phyloP scores from a whole-genome alignment of 1,140 invertebrate genomes.

The Pteromalus puparum region DNA sequence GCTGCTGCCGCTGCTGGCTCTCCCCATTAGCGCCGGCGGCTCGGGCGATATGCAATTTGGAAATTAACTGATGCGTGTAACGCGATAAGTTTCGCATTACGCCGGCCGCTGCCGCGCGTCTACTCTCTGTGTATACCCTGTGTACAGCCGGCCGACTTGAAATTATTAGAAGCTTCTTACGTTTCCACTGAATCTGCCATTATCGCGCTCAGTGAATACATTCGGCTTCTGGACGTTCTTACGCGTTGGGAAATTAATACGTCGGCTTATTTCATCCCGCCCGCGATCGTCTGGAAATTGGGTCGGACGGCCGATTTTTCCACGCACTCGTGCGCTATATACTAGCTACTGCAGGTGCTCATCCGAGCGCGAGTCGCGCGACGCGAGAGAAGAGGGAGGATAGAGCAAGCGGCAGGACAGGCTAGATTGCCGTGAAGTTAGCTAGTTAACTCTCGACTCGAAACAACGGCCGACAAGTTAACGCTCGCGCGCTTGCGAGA shows the following conservation, averaged over 20 bases:
- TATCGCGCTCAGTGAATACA: slow-evolving; percentile 12
- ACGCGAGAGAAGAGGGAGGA: slow-evolving; percentile 35
- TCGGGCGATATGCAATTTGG: slow-evolving; percentile 42
- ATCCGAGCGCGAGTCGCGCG: slow-evolving; percentile 22
- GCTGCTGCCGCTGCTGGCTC: not conserved
- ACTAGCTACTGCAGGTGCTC: too few species aligned
- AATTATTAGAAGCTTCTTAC: slow-evolving; percentile 50
- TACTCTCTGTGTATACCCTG: not conserved
- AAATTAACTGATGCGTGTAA: slow-evolving; percentile 49
- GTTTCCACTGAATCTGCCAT: slow-evolving; percentile 30
- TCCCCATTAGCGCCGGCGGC: slow-evolving; percentile 32
- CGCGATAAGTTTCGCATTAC: slow-evolving; percentile 48
- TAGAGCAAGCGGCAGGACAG: slow-evolving; percentile 29
- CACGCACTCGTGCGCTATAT: too few species aligned
- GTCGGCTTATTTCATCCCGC: too few species aligned
- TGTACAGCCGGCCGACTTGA: slow-evolving; percentile 3
- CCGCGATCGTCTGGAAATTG: too few species aligned
- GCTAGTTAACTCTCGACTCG: slow-evolving; percentile 67
- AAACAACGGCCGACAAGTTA: slow-evolving; percentile 71
- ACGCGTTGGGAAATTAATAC: too few species aligned
- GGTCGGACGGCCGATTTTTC: too few species aligned
- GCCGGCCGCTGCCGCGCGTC: not conserved
- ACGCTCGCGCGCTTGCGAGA: slow-evolving; percentile 29
- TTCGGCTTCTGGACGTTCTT: slow-evolving; percentile 17
- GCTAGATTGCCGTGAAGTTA: slow-evolving; percentile 68